Percentiles rank a stretch among this genome's conserved stretches.
Conservation (phyloP, 2,888 invertebrate species). For the Dusona sp. region DNA sequence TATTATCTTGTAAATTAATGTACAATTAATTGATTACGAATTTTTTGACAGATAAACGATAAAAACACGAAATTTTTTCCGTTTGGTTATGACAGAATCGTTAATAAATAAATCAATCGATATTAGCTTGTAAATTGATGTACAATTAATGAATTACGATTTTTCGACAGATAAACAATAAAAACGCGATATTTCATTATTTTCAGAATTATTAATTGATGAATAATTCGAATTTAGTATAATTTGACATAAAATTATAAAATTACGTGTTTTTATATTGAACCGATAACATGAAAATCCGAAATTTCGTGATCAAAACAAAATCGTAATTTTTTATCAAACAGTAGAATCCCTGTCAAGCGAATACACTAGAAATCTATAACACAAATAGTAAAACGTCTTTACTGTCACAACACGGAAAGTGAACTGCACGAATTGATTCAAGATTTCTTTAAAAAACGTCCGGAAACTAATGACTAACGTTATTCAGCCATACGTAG, state of each 20-base stretch:
- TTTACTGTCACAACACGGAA: background rate
- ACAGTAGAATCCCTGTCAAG: background rate
- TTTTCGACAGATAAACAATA: background rate
- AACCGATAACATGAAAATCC: background rate
- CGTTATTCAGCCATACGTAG: slow-evolving; percentile 39
- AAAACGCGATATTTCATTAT: background rate
- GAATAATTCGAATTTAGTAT: background rate
- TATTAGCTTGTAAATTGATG: background rate
- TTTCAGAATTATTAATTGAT: background rate
- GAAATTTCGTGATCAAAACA: background rate
- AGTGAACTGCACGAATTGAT: background rate
- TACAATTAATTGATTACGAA: background rate
- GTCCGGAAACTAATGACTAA: background rate
- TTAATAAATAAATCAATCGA: background rate
- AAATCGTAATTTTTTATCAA: background rate
- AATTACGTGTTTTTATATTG: background rate
- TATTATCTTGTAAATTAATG: background rate
- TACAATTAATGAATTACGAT: background rate
- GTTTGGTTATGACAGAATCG: background rate
- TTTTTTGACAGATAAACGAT: background rate
- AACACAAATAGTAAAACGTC: background rate
- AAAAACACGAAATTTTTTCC: background rate
- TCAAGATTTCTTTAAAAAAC: background rate
- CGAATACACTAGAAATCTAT: slow-evolving; percentile 2
- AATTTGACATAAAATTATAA: background rate